Evolutionary conservation across 1,140 invertebrate genomes (phyloP), one percentile per base, ranked within the genome.

Genomic region (Mactra quadrangularis): DNA sequence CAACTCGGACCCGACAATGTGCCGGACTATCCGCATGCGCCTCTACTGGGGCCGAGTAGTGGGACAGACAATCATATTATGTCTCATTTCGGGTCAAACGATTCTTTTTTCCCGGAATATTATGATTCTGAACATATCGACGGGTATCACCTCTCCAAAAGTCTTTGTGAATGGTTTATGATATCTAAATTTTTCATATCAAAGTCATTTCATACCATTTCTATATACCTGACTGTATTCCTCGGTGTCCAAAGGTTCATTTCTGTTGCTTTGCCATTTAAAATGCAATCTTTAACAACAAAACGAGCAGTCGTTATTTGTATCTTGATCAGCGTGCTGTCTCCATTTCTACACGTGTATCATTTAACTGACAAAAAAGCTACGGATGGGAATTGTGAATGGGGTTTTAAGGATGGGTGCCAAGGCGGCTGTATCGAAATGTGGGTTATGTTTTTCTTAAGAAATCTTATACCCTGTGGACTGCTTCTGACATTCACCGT

Each of bases 161-260:
- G 17, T 17, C 45, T 59, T 7, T 81, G 78, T 35, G 7, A 15
- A 29, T 35, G 55, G 25, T 81, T 81, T 53, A 81, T 81, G 78
- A 55, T 81, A 7, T 60, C 66, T 3, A 81, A 62, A 33, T 72
- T 45, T 22, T 81, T 62, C 35, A 13, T 81, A 15, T 60, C 66
- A 0, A 71, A 71, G 22, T 59, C 66, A 15, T 82, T 82, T 22
- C 79, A 82, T 25, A 74, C 79, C 15, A 35, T 72, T 1, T 82
- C 79, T 15, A 82, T 74, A 47, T 82, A 45, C 15, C 70, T 74
- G 19, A 82, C 79, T 0, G 11, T 74, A 9, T 82, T 74, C n/a
- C 68, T 82, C 25, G 79, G 41, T 0, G 27, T 82, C 53, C 79
- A 82, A 35, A 45, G 68, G 15, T 82, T 47, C 25, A 22, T 57